Base-by-base conservation (phyloP, 2,888 invertebrate genomes). In the Macaria notata region DNA sequence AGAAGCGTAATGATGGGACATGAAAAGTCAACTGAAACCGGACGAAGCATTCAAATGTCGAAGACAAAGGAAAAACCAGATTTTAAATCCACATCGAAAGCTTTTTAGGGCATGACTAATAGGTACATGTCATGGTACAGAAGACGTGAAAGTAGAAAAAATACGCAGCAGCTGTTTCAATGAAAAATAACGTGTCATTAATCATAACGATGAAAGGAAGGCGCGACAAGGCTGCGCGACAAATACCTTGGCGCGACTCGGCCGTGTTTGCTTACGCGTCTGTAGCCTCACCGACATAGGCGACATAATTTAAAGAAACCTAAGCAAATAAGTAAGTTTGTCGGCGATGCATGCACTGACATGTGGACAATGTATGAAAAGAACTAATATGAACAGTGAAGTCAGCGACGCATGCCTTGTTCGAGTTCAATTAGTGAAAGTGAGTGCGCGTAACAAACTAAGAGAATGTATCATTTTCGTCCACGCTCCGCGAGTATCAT, bases 171-270 rank as follows among this genome's bases (percentile, higher is more conserved):
- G 86, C 86, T 87, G 86, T 84, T 86, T 79, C 85, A 82, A 80
- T 88, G 87, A 88, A 88, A 88, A 88, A 88, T 88, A 88, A 84
- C 83, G 76, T 79, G 76, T 81, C 87, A 87, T 88, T 88, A 86
- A 88, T 88, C 88, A 88, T 85, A 83, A 76, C 79, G 80, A 75
- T 81, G 86, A 84, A 83, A 86, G 85, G 85, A 84, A 84, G 80
- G 79, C 78, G 79, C 79, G 84, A 81, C 83, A 79, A 78, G 81
- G 78, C 75, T 72, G 76, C 71, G 80, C 85, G 87, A 86, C 88
- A 86, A 86, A 87, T 84, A 83, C 81, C 79, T 85, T 86, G 84
- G 84, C 81, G 79, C 71, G 71, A 70, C 66, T 69, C 65, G 65
- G 62, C 67, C 72, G 70, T 79, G 79, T 78, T 77, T 77, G 78